Evolutionary conservation across 2,888 invertebrate species (phyloP), one percentile per base, ranked within the genome.

Genomic region (Apodemia duryi): DNA sequence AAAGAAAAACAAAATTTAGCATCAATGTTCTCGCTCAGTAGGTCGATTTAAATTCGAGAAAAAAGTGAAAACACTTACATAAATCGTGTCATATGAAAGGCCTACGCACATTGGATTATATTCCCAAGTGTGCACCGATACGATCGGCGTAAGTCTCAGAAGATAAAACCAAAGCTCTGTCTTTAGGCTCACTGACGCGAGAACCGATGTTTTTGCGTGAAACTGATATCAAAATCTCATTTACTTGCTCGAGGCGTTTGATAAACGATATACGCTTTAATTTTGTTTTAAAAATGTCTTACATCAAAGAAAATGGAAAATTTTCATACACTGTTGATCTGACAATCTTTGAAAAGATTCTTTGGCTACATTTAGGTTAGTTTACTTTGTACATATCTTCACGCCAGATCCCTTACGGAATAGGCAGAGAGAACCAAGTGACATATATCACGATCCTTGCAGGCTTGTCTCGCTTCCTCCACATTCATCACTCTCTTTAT

Each of bases 201-300:
- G 32, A 57, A 57, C 35, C 57, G 57, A 57, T 57, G 57, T 57
- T 57, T 57, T 57, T 57, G 57, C 57, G 32, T 57, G 57, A 57
- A 57, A 57, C 32, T 57, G 57, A 57, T 57, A 57, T 57, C 57
- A 57, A 57, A 57, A 57, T 57, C 57, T 57, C 57, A 57, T 57
- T 57, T 57, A 57, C 57, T 57, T 29, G 54, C 29, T 54, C 57
- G 32, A 32, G 57, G 57, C 57, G 32, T 6, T 32, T 57, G 57
- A 57, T 57, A 57, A 57, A 57, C 57, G 57, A 13, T 57, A 57
- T 32, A 57, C 35, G 57, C 57, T 57, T 57, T 32, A 35, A 57
- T 29, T 57, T 29, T 57, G 32, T 57, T 57, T 57, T 57, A 57
- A 57, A 57, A 32, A 57, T 57, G 29, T 11, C 29, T 57, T 57